Conservation (phyloP, 2,888 invertebrate species). For the Nemotelus pantherinus region DNA sequence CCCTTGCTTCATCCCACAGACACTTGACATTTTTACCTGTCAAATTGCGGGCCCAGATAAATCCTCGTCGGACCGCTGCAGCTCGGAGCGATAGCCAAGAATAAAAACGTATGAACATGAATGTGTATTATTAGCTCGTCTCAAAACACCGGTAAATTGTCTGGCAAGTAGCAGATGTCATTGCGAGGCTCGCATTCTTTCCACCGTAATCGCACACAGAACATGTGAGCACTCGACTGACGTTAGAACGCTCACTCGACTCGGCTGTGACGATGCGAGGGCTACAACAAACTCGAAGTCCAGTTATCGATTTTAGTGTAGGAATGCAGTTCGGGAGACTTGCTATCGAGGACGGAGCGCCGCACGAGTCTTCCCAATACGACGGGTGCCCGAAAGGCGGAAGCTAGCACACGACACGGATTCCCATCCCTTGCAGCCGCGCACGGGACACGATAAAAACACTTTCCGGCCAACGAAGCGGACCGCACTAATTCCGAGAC, state of each 20-base stretch:
- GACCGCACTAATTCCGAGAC: neutral
- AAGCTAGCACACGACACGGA: slow-evolving; percentile 2
- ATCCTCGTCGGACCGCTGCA: neutral
- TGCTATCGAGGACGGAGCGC: neutral
- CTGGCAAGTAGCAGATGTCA: slow-evolving; percentile 2
- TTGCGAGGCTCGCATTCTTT: slow-evolving; percentile 8
- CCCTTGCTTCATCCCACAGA: neutral
- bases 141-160: slow-evolving; percentile 26
- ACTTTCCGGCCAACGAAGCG: neutral
- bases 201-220: neutral
- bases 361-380: slow-evolving; percentile 17
- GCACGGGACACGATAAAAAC: neutral
- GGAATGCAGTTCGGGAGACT: slow-evolving; percentile 23
- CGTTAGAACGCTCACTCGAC: slow-evolving; percentile 6
- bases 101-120: slow-evolving; percentile 24
- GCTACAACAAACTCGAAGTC: slow-evolving; percentile 14
- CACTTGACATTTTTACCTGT: slow-evolving; percentile 29
- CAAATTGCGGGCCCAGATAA: slow-evolving; percentile 9
- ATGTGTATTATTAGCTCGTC: slow-evolving; percentile 33
- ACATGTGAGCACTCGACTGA: too few species aligned
- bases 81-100: slow-evolving; percentile 13
- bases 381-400: slow-evolving; percentile 15
- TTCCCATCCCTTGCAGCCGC: neutral
- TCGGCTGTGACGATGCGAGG: slow-evolving; percentile 11
- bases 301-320: slow-evolving; percentile 37